Percentiles rank a stretch among this genome's conserved stretches.
Conservation (phyloP, 2,888 invertebrate genomes). For the Drosophila longiperda region DNA sequence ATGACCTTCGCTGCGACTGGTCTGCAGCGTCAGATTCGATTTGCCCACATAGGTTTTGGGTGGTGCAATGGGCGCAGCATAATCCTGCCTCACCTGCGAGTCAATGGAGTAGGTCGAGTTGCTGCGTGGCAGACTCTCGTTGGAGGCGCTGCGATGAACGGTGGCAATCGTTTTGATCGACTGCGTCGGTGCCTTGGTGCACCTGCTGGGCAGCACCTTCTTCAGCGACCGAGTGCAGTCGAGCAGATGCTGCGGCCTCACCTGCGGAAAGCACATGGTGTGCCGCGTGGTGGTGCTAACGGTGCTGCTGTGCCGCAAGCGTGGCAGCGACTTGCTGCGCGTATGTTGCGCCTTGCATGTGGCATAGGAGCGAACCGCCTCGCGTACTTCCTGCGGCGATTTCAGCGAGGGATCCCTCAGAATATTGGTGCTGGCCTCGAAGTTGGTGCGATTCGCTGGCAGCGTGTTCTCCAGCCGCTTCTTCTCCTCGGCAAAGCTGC, state of each 20-base stretch:
- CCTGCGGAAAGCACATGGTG: constrained; percentile 75
- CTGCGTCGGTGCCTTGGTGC: constrained; percentile 58
- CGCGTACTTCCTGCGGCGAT: constrained; percentile 87
- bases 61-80: constrained; percentile 58
- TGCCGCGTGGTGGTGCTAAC: constrained; percentile 77
- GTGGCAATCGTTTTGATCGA: constrained; percentile 43
- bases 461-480: constrained; percentile 85
- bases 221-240: constrained; percentile 57
- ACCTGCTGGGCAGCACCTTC: constrained; percentile 49
- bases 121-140: constrained; percentile 82
- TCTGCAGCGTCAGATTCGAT: constrained; percentile 51
- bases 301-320: constrained; percentile 59
- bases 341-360: constrained; percentile 76
- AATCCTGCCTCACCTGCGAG: constrained; percentile 75
- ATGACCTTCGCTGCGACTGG: constrained; percentile 75
- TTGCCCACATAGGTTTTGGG: constrained; percentile 66
- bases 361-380: constrained; percentile 85
- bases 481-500: constrained; percentile 87
- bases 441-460: constrained; percentile 81
- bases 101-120: constrained; percentile 85
- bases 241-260: constrained; percentile 54
- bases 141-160: constrained; percentile 70
- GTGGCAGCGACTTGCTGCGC: constrained; percentile 84
- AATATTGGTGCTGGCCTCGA: constrained; percentile 85
- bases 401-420: constrained; percentile 86